Evolutionary conservation across 2,113 vertebrate species (phyloP).

Genomic region (Phyllostomus hastatus): DNA sequence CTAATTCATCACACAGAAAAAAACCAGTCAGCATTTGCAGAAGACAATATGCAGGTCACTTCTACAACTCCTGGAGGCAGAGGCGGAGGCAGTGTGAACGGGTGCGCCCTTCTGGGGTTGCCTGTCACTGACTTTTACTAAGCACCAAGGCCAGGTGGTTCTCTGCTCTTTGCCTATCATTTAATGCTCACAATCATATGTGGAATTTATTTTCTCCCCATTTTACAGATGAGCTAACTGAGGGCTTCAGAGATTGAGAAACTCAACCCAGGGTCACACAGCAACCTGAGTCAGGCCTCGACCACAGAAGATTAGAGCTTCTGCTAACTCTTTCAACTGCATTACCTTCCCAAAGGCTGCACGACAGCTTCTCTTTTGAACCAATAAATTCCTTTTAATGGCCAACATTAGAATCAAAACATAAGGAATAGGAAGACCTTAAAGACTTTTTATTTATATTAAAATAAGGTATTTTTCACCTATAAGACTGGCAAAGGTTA

Average conservation of each 20-base stretch:
- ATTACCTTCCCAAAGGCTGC: background rate
- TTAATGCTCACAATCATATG: background rate
- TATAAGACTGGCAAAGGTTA: background rate
- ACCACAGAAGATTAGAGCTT: background rate
- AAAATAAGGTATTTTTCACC: background rate
- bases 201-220: background rate
- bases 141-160: background rate
- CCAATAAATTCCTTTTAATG: background rate
- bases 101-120: background rate
- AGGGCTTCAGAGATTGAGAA: background rate
- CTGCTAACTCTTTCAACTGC: background rate
- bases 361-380: background rate
- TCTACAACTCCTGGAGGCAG: background rate
- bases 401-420: background rate
- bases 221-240: background rate
- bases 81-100: background rate
- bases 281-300: background rate
- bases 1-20: background rate
- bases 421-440: background rate
- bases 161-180: background rate
- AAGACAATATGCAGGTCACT: background rate
- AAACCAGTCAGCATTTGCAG: background rate
- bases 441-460: background rate
- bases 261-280: background rate
- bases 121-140: background rate